Conservation (phyloP, 2,797 vertebrate genomes). For the Geotrypetes seraphini region DNA sequence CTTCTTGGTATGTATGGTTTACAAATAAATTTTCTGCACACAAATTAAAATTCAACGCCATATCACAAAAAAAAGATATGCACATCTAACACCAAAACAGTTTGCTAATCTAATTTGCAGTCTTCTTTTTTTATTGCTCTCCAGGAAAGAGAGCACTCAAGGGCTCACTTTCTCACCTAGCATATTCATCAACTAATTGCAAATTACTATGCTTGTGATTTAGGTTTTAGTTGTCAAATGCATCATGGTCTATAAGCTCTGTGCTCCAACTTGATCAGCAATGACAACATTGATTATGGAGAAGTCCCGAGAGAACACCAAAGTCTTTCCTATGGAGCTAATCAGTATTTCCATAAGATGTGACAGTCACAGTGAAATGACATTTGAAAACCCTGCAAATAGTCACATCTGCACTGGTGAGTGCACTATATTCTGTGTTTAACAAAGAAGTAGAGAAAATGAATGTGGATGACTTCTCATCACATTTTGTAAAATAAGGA, state of each 20-base stretch:
- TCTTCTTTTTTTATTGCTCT: slow-evolving; percentile 16
- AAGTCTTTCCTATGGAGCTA: slow-evolving; percentile 16
- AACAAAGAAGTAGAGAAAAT: slow-evolving; percentile 5
- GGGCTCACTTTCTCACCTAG: slow-evolving; percentile 20
- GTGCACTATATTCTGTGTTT: slow-evolving; percentile 10
- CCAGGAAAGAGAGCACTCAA: slow-evolving; percentile 8
- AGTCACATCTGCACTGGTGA: slow-evolving; percentile 19
- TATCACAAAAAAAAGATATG: too few species aligned
- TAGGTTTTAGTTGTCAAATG: background rate
- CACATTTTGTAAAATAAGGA: too few species aligned
- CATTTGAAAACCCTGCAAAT: slow-evolving; percentile 18
- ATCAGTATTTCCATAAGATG: slow-evolving; percentile 28
- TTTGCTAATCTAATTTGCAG: slow-evolving; percentile 28
- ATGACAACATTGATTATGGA: slow-evolving; percentile 9
- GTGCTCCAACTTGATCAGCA: slow-evolving; percentile 8
- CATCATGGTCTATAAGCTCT: background rate
- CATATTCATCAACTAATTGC: slow-evolving; percentile 29
- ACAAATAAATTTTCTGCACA: too few species aligned
- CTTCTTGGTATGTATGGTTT: too few species aligned
- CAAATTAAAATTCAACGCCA: too few species aligned
- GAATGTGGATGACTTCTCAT: slow-evolving; percentile 23
- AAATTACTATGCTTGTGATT: slow-evolving; percentile 20
- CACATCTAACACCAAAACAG: too few species aligned
- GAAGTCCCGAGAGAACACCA: slow-evolving; percentile 22
- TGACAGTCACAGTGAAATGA: slow-evolving; percentile 11